Evolutionary conservation across 1,140 invertebrate genomes (phyloP).

Genomic region (Mactra quadrangularis): DNA sequence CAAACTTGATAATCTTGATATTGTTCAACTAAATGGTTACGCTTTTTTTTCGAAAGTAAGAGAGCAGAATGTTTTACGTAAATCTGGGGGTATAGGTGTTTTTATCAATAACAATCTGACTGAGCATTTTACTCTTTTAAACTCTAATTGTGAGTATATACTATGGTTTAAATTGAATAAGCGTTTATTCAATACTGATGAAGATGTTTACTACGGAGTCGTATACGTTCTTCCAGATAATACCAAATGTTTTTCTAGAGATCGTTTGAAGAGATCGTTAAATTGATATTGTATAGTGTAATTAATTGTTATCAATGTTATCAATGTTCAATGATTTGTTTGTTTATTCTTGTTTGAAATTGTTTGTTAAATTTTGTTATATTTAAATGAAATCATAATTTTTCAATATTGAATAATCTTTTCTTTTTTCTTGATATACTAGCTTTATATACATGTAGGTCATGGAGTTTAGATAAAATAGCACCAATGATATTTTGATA

Average conservation of each 20-base stretch:
- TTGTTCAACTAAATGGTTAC: background rate
- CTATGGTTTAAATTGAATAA: conserved; percentile 22
- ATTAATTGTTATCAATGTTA: too few relatives aligned
- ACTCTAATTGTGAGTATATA: conserved; percentile 17
- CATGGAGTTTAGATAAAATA: too few relatives aligned
- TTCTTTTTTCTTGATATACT: too few relatives aligned
- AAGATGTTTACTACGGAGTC: conserved; percentile 14
- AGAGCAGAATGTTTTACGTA: background rate
- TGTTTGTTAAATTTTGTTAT: too few relatives aligned
- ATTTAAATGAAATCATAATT: too few relatives aligned
- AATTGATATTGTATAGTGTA: too few relatives aligned
- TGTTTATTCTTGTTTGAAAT: too few relatives aligned
- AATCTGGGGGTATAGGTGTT: conserved; percentile 6
- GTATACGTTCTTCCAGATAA: conserved; percentile 22
- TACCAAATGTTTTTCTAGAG: conserved; percentile 16
- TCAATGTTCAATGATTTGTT: too few relatives aligned
- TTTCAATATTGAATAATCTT: too few relatives aligned
- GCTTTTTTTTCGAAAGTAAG: conserved; percentile 17
- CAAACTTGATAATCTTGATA: conserved; percentile 16
- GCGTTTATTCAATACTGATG: conserved; percentile 7
- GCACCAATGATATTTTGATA: too few relatives aligned
- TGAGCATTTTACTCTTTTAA: background rate
- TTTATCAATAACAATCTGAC: conserved; percentile 8
- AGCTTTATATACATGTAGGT: too few relatives aligned
- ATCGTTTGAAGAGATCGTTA: too few relatives aligned